A percentile compares a stretch with the other conserved stretches of the same genome.
phyloP scores from a whole-genome alignment of 2,888 invertebrate genomes.

The Pimpla rufipes region DNA sequence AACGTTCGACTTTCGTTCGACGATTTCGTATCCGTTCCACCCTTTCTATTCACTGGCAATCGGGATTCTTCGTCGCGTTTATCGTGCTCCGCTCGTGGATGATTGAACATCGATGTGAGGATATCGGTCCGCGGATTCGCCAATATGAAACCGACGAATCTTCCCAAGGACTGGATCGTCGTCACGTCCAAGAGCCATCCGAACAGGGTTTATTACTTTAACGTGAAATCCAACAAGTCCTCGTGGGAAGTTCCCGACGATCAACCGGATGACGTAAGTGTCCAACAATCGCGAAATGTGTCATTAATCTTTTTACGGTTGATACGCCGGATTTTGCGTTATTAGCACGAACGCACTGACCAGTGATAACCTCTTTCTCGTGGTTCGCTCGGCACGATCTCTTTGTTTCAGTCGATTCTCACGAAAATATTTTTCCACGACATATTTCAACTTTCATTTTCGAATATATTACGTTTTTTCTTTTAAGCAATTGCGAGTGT shows the following conservation, averaged over 20 bases:
- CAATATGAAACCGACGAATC: constrained; percentile 70
- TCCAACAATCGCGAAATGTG: neutral
- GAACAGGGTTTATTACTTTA: constrained; percentile 80
- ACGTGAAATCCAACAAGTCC: constrained; percentile 76
- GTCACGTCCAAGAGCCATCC: constrained; percentile 77
- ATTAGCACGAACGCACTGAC: too few relatives aligned
- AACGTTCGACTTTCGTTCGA: neutral
- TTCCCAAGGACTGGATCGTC: constrained; percentile 78
- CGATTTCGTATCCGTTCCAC: neutral
- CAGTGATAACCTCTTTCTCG: too few relatives aligned
- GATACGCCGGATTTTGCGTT: too few relatives aligned
- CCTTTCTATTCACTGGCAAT: neutral
- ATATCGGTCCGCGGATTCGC: neutral
- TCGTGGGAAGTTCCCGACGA: constrained; percentile 76
- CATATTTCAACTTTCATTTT: too few relatives aligned
- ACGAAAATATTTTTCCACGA: too few relatives aligned
- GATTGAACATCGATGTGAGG: neutral
- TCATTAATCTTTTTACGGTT: neutral
- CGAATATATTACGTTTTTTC: too few relatives aligned
- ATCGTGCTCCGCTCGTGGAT: neutral
- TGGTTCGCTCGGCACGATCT: too few relatives aligned
- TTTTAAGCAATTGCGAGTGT: too few relatives aligned
- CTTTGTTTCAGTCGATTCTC: too few relatives aligned
- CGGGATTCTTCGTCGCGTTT: too few relatives aligned
- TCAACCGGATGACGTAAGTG: constrained; percentile 41